Conservation (phyloP, 1,140 invertebrate genomes). For the Sipha flava region DNA sequence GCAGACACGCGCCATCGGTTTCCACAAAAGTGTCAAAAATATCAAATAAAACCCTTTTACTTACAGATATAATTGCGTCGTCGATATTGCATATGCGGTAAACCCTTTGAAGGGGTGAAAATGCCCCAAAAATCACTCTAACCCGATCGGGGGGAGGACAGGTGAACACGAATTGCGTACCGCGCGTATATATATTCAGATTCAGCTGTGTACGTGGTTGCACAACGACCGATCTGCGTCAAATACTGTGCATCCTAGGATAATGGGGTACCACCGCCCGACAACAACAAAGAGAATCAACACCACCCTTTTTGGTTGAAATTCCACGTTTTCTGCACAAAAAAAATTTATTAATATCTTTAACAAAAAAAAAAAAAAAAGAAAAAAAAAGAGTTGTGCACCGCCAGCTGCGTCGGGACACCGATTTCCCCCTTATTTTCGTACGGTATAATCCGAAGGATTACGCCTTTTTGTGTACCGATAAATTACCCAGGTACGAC, state of each 20-base stretch:
- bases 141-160: neutral
- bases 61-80: constrained; percentile 14
- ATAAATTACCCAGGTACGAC: constrained; percentile 9
- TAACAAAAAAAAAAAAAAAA: neutral
- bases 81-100: neutral
- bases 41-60: constrained; percentile 22
- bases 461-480: neutral
- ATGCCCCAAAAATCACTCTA: constrained; percentile 16
- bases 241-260: neutral
- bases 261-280: neutral
- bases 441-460: constrained; percentile 15
- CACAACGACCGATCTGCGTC: neutral
- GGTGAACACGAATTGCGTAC: constrained; percentile 6
- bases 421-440: neutral
- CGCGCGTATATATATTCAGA: neutral
- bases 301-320: constrained; percentile 5
- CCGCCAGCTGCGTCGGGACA: neutral
- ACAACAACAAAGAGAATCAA: neutral
- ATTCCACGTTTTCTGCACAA: constrained; percentile 23
- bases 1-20: constrained; percentile 23
- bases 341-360: constrained; percentile 30
- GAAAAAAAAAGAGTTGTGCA: constrained; percentile 14
- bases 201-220: neutral
- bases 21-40: constrained; percentile 30
- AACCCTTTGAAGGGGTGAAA: constrained; percentile 30